Conservation (phyloP, 2,113 vertebrate genomes). For the Apus apus region DNA sequence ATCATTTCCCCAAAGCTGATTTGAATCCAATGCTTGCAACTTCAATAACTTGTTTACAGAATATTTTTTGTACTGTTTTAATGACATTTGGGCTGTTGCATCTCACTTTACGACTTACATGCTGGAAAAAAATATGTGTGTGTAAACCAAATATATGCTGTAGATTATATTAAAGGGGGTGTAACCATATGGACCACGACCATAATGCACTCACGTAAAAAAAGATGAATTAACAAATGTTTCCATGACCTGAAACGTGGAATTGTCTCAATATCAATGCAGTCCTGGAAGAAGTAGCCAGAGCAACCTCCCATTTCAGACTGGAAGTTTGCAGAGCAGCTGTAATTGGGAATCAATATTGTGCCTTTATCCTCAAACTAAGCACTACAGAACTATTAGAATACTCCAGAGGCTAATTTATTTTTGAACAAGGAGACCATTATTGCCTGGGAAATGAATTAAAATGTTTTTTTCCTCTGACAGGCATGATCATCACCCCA, state of each 20-base stretch:
- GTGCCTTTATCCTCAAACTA: neutral
- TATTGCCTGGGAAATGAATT: neutral
- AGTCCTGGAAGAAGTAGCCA: neutral
- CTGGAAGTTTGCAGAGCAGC: neutral
- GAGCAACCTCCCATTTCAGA: neutral
- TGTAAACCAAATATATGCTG: neutral
- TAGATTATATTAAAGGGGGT: neutral
- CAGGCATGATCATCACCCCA: neutral
- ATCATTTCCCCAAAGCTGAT: neutral
- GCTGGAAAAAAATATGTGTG: neutral
- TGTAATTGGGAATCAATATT: neutral
- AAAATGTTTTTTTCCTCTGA: neutral
- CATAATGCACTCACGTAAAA: neutral
- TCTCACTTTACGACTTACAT: neutral
- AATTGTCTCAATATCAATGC: neutral
- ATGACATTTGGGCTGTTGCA: neutral
- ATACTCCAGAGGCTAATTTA: neutral
- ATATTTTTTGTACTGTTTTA: neutral
- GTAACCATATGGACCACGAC: neutral
- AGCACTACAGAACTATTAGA: neutral
- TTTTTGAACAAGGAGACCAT: neutral
- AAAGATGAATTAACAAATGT: neutral
- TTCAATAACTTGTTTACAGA: neutral
- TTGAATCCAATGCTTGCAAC: neutral
- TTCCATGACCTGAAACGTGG: neutral